Conservation (phyloP, 2,888 invertebrate species). For the Platynereis dumerilii region DNA sequence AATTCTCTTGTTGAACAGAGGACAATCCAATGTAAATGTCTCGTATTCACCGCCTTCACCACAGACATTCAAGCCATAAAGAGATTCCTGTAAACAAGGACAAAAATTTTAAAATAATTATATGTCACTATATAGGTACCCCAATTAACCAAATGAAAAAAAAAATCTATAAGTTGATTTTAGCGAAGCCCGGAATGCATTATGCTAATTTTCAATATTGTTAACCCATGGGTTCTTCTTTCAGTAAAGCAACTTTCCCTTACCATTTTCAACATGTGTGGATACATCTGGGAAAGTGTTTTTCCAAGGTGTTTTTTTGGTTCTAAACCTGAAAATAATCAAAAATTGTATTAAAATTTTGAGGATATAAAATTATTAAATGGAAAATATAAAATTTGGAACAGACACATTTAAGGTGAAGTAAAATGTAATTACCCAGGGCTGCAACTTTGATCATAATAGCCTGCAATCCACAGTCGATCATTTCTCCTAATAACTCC, state of each 20-base stretch:
- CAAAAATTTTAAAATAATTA: too few relatives aligned
- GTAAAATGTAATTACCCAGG: too few relatives aligned
- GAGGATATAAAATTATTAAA: too few relatives aligned
- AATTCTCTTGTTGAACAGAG: slow-evolving; percentile 88
- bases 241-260: too few relatives aligned
- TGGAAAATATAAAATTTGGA: neutral
- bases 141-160: too few relatives aligned
- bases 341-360: too few relatives aligned
- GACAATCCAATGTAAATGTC: slow-evolving; percentile 96
- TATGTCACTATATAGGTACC: too few relatives aligned
- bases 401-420: too few relatives aligned
- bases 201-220: too few relatives aligned
- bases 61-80: slow-evolving; percentile 71
- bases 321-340: slow-evolving; percentile 84
- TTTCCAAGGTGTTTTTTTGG: slow-evolving; percentile 86
- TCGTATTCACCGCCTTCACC: slow-evolving; percentile 99
- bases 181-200: too few relatives aligned
- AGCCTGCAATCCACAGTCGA: slow-evolving; percentile 87
- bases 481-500: slow-evolving; percentile 95
- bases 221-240: too few relatives aligned
- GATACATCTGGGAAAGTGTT: slow-evolving; percentile 82
- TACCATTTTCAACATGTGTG: slow-evolving; percentile 85
- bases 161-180: too few relatives aligned
- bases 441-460: slow-evolving; percentile 98
- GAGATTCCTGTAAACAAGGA: slow-evolving; percentile 70